Conservation (phyloP, 1,140 invertebrate species). For the Cryptotermes secundus region DNA sequence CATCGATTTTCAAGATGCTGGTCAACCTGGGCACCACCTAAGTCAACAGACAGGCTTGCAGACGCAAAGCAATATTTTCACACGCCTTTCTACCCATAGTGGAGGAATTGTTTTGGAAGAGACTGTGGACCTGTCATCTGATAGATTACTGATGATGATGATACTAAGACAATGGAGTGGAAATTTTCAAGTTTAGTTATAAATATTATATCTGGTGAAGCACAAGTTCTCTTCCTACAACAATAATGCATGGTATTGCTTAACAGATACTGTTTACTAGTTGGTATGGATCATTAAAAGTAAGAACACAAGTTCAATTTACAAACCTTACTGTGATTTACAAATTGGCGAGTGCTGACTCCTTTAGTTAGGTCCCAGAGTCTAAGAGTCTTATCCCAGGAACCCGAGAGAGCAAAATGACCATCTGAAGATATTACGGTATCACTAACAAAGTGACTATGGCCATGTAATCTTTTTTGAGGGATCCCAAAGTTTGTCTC, state of each 20-base stretch:
- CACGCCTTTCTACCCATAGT: no score
- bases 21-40: no score
- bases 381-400: constrained; percentile 98
- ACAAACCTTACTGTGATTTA: constrained; percentile 97
- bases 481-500: constrained; percentile 93
- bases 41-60: no score
- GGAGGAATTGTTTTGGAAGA: no score
- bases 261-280: constrained; percentile 17
- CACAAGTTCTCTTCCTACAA: neutral
- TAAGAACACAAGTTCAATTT: no score
- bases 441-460: constrained; percentile 98
- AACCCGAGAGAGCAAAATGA: constrained; percentile 98
- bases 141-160: no score
- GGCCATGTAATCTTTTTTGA: constrained; percentile 93
- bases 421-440: constrained; percentile 98
- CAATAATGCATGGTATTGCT: constrained; percentile 1
- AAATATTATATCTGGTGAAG: neutral
- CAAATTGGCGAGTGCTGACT: constrained; percentile 89
- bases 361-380: constrained; percentile 97
- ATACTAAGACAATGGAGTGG: no score
- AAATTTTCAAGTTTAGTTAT: no score
- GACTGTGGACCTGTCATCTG: no score
- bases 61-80: no score
- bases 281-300: constrained; percentile 39
- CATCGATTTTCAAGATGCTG: no score